A percentile compares a stretch with the other conserved stretches of the same genome.
Evolutionary conservation across 2,888 invertebrate genomes (phyloP).

Genomic region (Nycteola revayana): DNA sequence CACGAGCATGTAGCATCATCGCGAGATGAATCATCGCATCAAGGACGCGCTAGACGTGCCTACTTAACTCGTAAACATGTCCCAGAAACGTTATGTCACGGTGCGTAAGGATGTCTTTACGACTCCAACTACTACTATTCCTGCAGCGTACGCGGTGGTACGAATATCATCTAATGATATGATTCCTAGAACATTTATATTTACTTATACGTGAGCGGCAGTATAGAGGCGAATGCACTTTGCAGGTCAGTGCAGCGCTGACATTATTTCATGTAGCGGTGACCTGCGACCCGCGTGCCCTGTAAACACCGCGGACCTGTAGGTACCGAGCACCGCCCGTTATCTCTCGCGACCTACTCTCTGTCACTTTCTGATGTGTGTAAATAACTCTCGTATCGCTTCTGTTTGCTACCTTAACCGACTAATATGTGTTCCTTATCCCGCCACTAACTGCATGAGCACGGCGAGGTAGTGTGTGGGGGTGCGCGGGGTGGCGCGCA

Average conservation of each 20-base stretch:
- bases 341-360: constrained; percentile 17
- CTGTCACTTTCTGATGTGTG: constrained; percentile 8
- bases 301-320: constrained; percentile 12
- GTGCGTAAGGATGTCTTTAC: neutral
- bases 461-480: constrained; percentile 23
- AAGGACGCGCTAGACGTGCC: constrained; percentile 12
- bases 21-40: constrained; percentile 17
- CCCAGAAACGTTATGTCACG: constrained; percentile 1
- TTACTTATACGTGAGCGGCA: too few species aligned
- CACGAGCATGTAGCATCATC: constrained; percentile 15
- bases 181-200: too few species aligned
- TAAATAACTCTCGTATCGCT: constrained; percentile 7
- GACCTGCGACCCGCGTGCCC: constrained; percentile 10
- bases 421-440: neutral
- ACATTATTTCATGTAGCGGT: constrained; percentile 18
- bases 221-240: constrained; percentile 16
- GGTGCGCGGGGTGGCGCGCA: constrained; percentile 15
- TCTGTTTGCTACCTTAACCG: constrained; percentile 1
- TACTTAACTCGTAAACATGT: neutral
- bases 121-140: too few species aligned
- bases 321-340: constrained; percentile 18
- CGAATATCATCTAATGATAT: too few species aligned
- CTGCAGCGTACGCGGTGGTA: too few species aligned
- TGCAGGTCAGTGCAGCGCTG: constrained; percentile 22
- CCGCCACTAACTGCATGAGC: constrained; percentile 11